Evolutionary conservation across 1,140 invertebrate genomes (phyloP).

Genomic region (Ceratina calcarata): DNA sequence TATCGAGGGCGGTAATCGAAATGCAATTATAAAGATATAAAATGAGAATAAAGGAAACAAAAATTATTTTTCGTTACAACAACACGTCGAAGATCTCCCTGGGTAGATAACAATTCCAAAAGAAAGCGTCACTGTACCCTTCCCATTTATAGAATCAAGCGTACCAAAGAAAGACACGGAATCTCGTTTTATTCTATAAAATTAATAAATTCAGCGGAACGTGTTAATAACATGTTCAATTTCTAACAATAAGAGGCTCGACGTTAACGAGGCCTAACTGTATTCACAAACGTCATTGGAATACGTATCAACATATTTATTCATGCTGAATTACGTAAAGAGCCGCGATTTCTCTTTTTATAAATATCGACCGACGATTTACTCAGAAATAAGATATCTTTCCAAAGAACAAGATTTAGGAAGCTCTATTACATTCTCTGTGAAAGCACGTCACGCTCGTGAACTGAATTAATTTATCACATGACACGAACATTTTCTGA

Average conservation of each 20-base stretch:
- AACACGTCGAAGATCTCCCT: slow-evolving; percentile 29
- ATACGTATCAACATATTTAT: background rate
- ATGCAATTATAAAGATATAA: slow-evolving; percentile 52
- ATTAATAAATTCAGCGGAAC: background rate
- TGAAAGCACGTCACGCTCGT: slow-evolving; percentile 27
- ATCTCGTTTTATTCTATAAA: background rate
- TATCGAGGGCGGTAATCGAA: slow-evolving; percentile 42
- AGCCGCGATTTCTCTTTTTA: too few species aligned
- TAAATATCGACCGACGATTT: too few species aligned
- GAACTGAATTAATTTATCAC: background rate
- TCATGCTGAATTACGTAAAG: background rate
- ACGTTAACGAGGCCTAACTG: slow-evolving; percentile 2
- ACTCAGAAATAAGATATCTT: background rate
- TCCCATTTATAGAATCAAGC: slow-evolving; percentile 21
- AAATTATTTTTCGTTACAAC: slow-evolving; percentile 60
- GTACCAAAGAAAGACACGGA: background rate
- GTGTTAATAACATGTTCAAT: background rate
- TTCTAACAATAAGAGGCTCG: background rate
- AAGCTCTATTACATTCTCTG: background rate
- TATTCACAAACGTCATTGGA: background rate
- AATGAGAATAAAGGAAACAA: slow-evolving; percentile 24
- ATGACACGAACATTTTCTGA: background rate
- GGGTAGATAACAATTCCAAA: slow-evolving; percentile 44
- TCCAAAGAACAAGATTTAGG: background rate
- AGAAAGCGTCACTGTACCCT: slow-evolving; percentile 28